Evolutionary conservation across 2,113 vertebrate species (phyloP), one percentile per base, ranked within the genome.

Genomic region (Tragelaphus scriptus): DNA sequence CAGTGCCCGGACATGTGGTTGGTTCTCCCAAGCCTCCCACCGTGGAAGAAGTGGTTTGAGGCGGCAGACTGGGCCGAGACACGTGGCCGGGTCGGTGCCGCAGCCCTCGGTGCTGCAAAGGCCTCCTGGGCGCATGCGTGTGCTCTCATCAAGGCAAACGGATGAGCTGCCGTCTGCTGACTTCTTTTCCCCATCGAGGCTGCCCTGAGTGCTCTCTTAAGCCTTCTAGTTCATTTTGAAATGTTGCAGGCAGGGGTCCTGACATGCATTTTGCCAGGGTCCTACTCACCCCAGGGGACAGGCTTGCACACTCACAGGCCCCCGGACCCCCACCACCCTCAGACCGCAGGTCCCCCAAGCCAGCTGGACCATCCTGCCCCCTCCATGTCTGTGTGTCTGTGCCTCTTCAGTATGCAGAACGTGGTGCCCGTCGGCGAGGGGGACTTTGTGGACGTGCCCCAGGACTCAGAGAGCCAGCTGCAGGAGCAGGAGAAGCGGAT

Each of bases 401-500:
- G 92, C 93, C n/a, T 55, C 97, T 85, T 97, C 98, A 99, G 99
- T 98, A 98, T 99, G 99, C 99, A 99, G 99, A 99, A 99, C 14
- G 98, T 99, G 98, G 99, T 99, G 96, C 99, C 99, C 5, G 95
- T 99, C 95, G 98, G 99, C 15, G 99, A 99, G 40, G 99, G 99
- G 49, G 99, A 99, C 25, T 97, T 98, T 40, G 98, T 99, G 98
- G 99, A 99, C 16, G 17, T 98, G 65, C 98, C 99, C 65, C 98
- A 98, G 97, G 99, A 99, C 98, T 98, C 99, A 0, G 99, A 99
- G 98, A 98, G 99, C 95, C 99, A 99, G 98, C 98, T 99, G 75
- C 99, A 99, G 97, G 99, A 99, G 98, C 99, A 99, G 98, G 99
- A 99, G 98, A 99, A 99, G 98, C 99, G 99, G 80, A 99, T 99